A percentile compares a stretch with the other conserved stretches of the same genome.
phyloP scores from a whole-genome alignment of 2,113 vertebrate species.

The Mustelus asterias region DNA sequence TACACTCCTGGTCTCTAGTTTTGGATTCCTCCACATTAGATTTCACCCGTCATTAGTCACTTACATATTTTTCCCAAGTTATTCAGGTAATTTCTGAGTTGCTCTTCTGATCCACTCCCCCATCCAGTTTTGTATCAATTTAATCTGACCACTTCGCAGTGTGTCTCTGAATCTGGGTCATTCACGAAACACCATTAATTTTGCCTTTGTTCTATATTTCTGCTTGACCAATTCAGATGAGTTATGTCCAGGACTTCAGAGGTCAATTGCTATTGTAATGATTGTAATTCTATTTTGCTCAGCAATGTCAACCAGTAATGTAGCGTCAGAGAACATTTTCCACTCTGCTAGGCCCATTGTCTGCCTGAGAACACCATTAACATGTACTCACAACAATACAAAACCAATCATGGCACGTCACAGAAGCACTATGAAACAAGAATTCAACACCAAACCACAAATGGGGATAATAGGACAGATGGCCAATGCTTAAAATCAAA shows the following conservation, averaged over 20 bases:
- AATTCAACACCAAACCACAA: no score
- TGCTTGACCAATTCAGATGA: background rate
- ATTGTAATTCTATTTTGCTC: background rate
- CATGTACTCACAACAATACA: background rate
- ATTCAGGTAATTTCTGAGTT: background rate
- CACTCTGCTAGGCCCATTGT: background rate
- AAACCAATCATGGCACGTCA: background rate
- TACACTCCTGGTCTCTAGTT: background rate
- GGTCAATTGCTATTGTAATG: background rate
- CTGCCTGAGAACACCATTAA: background rate
- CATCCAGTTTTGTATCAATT: background rate
- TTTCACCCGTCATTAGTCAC: background rate
- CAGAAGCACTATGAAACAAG: background rate
- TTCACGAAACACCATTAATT: background rate
- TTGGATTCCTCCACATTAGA: background rate
- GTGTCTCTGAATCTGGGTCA: background rate
- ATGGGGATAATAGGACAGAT: no score
- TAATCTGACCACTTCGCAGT: background rate
- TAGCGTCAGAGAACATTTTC: background rate
- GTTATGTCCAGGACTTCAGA: background rate
- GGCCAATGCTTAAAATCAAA: no score
- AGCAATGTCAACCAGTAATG: background rate
- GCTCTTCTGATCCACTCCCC: background rate
- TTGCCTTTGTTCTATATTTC: background rate
- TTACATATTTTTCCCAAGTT: background rate